Evolutionary conservation across 2,888 invertebrate genomes (phyloP), one percentile per base, ranked within the genome.

Genomic region (Agrochola macilenta): DNA sequence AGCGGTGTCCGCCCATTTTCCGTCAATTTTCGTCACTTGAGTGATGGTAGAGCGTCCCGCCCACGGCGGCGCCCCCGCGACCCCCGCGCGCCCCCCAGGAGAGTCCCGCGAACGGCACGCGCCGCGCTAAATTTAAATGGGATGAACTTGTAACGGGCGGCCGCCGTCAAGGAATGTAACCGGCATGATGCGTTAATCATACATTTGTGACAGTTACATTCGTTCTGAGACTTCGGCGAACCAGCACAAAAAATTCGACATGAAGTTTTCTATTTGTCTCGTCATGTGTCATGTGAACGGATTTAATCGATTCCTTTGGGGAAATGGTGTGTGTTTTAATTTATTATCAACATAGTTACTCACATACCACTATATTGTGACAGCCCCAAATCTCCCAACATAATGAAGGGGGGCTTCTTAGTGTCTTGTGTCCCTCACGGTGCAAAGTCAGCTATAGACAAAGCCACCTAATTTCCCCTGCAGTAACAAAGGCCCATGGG

Each of bases 11-110:
- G 97, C 96, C 96, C 97, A 97, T 96, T 96, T 96, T 96, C 96
- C 96, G 96, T 96, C 96, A 96, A 97, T 96, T 97, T 97, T 96
- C 96, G 96, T 96, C 96, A 95, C 96, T 96, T 96, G 96, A 96
- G 94, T 96, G 96, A 96, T 96, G 96, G 96, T 96, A 91, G 93
- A 93, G 90, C 91, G 96, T 90, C 92, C 94, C 96, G 96, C 96
- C 96, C 95, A 92, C 89, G 80, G 85, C 88, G 87, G 90, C 86
- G 87, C 85, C 78, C 90, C 88, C 89, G 87, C 84, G 85, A 63
- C 85, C 81, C 87, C 75, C 82, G 46, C 78, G 70, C 20, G n/a
- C 46, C 85, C 86, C 87, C 90, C 91, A 92, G 82, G 81, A 81
- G 90, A 88, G 89, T 86, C 91, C 93, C 92, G 90, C 88, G 90